phyloP scores from a whole-genome alignment of 2,888 invertebrate genomes.

The Oscheius onirici region DNA sequence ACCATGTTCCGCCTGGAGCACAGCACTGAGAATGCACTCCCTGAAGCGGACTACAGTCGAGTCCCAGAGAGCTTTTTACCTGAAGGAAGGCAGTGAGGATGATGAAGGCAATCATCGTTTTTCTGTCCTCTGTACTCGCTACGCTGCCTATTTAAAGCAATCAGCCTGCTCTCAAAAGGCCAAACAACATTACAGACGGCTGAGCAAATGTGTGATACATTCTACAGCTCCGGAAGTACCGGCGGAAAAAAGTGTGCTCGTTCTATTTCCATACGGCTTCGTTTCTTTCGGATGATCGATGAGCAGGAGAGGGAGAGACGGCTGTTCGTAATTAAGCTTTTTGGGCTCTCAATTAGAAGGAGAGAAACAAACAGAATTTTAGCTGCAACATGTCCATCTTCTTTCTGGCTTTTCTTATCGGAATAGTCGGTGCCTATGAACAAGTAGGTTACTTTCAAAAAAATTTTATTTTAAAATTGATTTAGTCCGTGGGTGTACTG shows the following conservation, averaged over 20 bases:
- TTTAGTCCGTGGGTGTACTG: background rate
- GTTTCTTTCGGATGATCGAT: constrained; percentile 1
- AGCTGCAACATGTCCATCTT: background rate
- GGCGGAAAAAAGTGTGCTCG: constrained; percentile 11
- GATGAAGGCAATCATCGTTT: background rate
- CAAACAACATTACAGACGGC: background rate
- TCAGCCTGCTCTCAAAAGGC: background rate
- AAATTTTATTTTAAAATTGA: background rate
- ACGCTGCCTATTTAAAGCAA: background rate
- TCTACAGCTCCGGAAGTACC: background rate
- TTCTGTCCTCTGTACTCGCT: background rate
- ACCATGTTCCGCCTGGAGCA: constrained; percentile 23
- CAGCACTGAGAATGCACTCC: constrained; percentile 7
- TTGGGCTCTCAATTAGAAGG: background rate
- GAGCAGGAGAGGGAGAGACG: background rate
- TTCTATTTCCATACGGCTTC: background rate
- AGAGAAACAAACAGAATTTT: background rate
- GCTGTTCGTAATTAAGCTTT: background rate
- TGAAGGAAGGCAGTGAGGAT: background rate
- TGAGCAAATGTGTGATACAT: constrained; percentile 5
- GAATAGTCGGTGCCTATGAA: background rate
- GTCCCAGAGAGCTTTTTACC: background rate
- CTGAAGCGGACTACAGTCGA: background rate
- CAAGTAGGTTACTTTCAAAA: background rate
- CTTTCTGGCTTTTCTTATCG: background rate